Conservation (phyloP, 2,113 vertebrate species). For the Psittacara wagleri region DNA sequence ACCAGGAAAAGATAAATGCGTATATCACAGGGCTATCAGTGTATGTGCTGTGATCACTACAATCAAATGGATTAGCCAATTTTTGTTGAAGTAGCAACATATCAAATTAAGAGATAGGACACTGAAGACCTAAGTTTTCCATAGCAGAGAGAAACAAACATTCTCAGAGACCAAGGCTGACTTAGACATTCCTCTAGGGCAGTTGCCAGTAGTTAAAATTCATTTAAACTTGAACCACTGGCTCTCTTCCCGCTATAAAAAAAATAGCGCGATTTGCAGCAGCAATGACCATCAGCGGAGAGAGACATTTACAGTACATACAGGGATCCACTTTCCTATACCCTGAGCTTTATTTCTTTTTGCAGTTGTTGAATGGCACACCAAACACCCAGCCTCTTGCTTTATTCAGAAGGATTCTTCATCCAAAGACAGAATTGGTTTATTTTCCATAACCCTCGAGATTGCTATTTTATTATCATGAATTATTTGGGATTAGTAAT, state of each 20-base stretch:
- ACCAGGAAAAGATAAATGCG: not conserved
- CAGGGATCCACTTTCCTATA: not conserved
- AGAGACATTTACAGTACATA: conserved; percentile 13
- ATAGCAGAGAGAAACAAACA: not conserved
- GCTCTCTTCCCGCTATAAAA: not conserved
- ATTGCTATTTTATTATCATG: not conserved
- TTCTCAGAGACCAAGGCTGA: not conserved
- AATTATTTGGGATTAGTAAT: not conserved
- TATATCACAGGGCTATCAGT: not conserved
- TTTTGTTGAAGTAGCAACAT: not conserved
- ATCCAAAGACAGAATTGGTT: not conserved
- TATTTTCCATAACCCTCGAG: not conserved
- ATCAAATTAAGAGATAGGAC: conserved; percentile 1
- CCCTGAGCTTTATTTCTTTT: not conserved
- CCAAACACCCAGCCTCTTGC: not conserved
- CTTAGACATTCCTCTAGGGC: not conserved
- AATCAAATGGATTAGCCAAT: not conserved
- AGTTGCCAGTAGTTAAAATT: not conserved
- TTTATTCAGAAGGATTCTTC: not conserved
- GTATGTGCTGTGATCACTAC: not conserved
- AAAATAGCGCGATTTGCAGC: conserved; percentile 7
- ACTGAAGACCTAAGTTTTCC: not conserved
- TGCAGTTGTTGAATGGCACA: not conserved
- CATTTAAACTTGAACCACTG: not conserved
- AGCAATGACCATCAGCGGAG: not conserved